Conservation (phyloP, 2,113 vertebrate genomes). For the Azemiops feae region DNA sequence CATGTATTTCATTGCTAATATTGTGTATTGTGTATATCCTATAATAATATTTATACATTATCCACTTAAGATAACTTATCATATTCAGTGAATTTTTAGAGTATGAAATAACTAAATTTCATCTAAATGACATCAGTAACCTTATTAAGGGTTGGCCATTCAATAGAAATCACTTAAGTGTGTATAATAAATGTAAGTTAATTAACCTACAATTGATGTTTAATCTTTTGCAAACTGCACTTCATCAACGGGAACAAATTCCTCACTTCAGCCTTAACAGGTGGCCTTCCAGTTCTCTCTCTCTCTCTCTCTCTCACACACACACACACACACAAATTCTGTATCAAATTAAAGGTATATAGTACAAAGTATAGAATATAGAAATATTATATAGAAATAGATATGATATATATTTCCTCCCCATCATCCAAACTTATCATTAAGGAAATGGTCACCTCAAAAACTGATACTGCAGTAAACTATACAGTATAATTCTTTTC, state of each 20-base stretch:
- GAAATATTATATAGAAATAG: not conserved
- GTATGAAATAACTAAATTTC: not conserved
- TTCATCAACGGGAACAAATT: not conserved
- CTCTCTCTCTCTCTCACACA: too few species aligned
- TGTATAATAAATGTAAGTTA: not conserved
- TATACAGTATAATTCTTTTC: not conserved
- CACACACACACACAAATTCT: not conserved
- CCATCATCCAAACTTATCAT: not conserved
- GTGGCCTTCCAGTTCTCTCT: not conserved
- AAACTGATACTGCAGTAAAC: not conserved
- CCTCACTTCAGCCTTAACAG: not conserved
- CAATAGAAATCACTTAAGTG: not conserved
- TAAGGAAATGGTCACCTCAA: not conserved
- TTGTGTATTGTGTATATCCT: not conserved
- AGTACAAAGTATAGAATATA: not conserved
- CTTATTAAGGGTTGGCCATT: not conserved
- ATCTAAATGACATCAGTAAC: not conserved
- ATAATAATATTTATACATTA: not conserved
- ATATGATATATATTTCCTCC: not conserved
- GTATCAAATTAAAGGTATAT: not conserved
- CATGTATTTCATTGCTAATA: not conserved
- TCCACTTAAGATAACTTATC: not conserved
- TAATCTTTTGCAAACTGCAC: not conserved
- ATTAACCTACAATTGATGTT: conserved; percentile 6
- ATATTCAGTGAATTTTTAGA: not conserved